phyloP scores from a whole-genome alignment of 1,140 invertebrate species.

The Halyomorpha halys region DNA sequence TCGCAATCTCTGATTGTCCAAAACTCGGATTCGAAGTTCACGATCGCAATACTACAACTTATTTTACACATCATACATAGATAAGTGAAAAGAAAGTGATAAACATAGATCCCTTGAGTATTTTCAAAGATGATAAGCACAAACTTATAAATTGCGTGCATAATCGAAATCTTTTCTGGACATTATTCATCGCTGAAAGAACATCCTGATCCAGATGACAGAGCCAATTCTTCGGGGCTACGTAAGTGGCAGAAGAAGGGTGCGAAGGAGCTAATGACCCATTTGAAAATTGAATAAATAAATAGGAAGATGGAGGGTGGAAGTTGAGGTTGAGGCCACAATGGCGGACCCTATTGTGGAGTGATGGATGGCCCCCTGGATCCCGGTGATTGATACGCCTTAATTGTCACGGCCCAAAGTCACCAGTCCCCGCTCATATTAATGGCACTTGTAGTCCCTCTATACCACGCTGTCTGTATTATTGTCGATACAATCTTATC shows the following conservation, averaged over 20 bases:
- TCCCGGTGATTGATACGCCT: slow-evolving; percentile 2
- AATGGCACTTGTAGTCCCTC: not conserved
- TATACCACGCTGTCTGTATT: not conserved
- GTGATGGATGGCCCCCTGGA: not conserved
- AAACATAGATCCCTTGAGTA: no score
- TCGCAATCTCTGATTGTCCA: no score
- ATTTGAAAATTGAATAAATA: slow-evolving; percentile 12
- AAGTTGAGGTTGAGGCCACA: slow-evolving; percentile 1
- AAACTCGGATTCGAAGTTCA: no score
- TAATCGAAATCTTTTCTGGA: no score
- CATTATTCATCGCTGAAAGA: no score
- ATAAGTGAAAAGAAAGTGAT: no score
- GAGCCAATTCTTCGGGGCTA: no score
- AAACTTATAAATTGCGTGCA: no score
- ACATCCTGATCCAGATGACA: no score
- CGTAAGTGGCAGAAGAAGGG: not conserved
- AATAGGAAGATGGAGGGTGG: slow-evolving; percentile 8
- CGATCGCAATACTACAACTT: no score
- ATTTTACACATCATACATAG: no score
- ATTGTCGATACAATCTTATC: not conserved
- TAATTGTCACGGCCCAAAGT: not conserved
- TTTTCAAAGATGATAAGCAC: no score
- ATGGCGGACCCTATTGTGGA: slow-evolving; percentile 1
- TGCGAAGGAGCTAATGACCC: slow-evolving; percentile 8
- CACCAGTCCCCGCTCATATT: not conserved